phyloP scores from a whole-genome alignment of 2,113 vertebrate species.

The Acinonyx jubatus region DNA sequence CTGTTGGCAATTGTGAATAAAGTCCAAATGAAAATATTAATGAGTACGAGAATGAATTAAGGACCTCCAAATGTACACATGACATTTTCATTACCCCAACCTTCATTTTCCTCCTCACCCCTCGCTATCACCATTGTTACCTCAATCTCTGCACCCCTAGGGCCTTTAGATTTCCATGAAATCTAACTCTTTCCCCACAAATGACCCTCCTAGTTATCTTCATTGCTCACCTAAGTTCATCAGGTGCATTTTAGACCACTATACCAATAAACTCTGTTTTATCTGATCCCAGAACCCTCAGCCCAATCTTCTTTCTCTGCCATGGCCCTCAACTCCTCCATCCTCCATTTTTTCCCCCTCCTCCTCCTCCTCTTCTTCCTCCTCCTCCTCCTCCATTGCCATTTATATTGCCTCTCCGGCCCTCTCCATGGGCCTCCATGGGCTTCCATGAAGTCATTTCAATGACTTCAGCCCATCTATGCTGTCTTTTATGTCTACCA shows the following conservation, averaged over 20 bases:
- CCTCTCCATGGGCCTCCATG: too few relatives aligned
- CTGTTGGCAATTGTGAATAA: neutral
- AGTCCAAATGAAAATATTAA: neutral
- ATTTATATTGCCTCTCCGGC: neutral
- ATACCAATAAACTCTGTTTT: neutral
- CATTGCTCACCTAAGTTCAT: neutral
- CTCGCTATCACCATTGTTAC: neutral
- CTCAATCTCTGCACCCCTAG: neutral
- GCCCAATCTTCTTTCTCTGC: neutral
- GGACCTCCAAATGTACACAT: rapidly evolving
- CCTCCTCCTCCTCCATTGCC: neutral
- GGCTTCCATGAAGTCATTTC: neutral
- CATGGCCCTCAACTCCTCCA: neutral
- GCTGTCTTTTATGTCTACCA: neutral
- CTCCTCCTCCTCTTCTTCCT: neutral
- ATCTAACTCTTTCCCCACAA: neutral
- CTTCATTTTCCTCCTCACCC: neutral
- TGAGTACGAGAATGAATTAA: neutral
- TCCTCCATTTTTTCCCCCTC: neutral
- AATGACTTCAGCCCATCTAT: neutral
- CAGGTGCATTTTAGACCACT: neutral
- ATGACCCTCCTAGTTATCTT: neutral
- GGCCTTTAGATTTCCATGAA: neutral
- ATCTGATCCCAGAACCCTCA: neutral
- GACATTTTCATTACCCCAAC: neutral